Conservation (phyloP, 2,797 vertebrate genomes). For the Eutrigla gurnardus region DNA sequence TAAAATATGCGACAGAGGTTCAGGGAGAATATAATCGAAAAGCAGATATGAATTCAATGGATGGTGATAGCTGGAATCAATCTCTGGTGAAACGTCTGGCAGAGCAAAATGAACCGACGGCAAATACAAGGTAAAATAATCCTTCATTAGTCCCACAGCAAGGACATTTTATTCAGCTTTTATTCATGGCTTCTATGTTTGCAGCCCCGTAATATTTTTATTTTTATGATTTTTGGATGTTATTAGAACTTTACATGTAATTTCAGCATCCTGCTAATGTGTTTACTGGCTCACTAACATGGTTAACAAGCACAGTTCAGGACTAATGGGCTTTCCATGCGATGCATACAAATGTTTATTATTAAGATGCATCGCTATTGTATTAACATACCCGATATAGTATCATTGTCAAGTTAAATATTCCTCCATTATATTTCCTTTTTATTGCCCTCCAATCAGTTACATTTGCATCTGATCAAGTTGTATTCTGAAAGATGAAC, state of each 20-base stretch:
- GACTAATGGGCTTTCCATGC: background rate
- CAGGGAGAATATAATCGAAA: background rate
- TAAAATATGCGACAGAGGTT: conserved; percentile 1
- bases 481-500: too few relatives aligned
- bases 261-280: background rate
- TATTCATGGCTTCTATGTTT: conserved; percentile 1
- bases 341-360: background rate
- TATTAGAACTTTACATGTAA: background rate
- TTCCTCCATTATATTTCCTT: background rate
- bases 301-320: background rate
- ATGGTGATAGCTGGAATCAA: background rate
- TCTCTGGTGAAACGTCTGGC: background rate
- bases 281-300: background rate
- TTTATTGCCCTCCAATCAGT: background rate
- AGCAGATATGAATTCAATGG: background rate
- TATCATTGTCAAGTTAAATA: background rate
- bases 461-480: too few relatives aligned
- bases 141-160: too few relatives aligned
- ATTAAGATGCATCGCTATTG: background rate
- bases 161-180: background rate
- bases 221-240: background rate
- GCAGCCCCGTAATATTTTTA: conserved; percentile 46
- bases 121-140: background rate
- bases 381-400: background rate
- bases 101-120: background rate